These are phyloP conservation scores for Carabus problematicus DNA, from an alignment of 2,888 invertebrate species.

Conservation along the genomic window DNA sequence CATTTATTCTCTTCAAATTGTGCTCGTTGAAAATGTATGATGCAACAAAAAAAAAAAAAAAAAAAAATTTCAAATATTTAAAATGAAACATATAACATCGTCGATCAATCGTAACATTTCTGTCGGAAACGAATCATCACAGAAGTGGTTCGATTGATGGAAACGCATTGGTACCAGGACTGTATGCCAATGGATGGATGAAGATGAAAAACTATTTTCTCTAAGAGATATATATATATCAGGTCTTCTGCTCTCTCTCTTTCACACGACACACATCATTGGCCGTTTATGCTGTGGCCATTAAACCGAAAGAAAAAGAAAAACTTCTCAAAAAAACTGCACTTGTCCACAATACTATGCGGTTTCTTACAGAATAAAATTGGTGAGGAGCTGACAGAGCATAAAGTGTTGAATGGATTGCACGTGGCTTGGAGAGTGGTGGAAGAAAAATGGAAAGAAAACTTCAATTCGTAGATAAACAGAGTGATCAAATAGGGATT, in stretches of 20 bases:
- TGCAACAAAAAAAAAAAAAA: too few species aligned
- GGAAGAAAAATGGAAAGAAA: conserved; percentile 26
- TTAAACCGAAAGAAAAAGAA: conserved; percentile 46
- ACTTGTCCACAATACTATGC: conserved; percentile 25
- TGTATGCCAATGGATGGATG: conserved; percentile 26
- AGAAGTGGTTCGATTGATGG: conserved; percentile 14
- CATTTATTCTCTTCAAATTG: too few species aligned
- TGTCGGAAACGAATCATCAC: too few species aligned
- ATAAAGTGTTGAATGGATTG: too few species aligned
- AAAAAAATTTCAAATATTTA: too few species aligned
- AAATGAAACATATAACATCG: too few species aligned
- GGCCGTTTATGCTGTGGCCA: conserved; percentile 66
- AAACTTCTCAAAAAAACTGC: conserved; percentile 19
- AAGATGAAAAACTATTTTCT: conserved; percentile 38
- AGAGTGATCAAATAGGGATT: conserved; percentile 6
- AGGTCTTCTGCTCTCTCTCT: conserved; percentile 68
- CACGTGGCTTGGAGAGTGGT: not conserved
- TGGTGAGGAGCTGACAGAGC: not conserved
- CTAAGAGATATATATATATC: conserved; percentile 36
- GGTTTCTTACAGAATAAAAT: conserved; percentile 7
- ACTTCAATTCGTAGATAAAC: conserved; percentile 35
- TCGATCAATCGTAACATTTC: too few species aligned
- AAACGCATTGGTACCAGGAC: conserved; percentile 3
- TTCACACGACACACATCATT: conserved; percentile 65
- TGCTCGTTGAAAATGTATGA: too few species aligned